A percentile compares a stretch with the other conserved stretches of the same genome.
These are phyloP conservation scores for Montifringilla adamsi DNA, from an alignment of 2,113 vertebrate genomes.

Conservation along the genomic window DNA sequence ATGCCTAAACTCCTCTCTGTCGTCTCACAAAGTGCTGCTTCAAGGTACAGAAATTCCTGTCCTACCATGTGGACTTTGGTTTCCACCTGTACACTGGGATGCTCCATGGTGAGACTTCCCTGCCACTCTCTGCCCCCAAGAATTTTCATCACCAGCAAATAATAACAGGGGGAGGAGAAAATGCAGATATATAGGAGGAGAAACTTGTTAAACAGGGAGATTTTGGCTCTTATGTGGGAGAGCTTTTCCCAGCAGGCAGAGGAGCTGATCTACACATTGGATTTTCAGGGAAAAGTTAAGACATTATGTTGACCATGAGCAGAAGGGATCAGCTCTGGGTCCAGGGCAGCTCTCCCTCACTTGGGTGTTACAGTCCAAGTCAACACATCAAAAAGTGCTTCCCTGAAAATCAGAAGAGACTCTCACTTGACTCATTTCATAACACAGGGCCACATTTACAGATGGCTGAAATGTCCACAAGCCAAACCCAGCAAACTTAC, in stretches of 20 bases:
- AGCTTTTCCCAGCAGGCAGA: background rate
- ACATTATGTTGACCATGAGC: background rate
- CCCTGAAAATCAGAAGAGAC: background rate
- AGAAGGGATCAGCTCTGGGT: background rate
- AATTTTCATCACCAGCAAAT: background rate
- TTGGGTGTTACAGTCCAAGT: background rate
- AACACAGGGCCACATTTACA: background rate
- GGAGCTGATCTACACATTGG: background rate
- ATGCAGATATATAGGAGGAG: background rate
- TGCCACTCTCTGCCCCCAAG: background rate
- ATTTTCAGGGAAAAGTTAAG: background rate
- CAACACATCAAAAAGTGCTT: background rate
- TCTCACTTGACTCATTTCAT: background rate
- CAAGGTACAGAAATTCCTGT: background rate
- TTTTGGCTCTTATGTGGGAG: background rate
- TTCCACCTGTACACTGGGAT: background rate
- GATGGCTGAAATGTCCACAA: background rate
- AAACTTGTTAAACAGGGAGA: background rate
- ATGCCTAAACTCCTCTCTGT: background rate
- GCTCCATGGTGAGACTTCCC: background rate
- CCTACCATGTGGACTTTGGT: background rate
- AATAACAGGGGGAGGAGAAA: background rate
- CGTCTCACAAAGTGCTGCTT: background rate
- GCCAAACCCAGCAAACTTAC: background rate
- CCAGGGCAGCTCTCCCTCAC: background rate